These are phyloP conservation scores for Gorsachius goisagi DNA, from an alignment of 2,113 vertebrate genomes.

Conservation along the genomic window DNA sequence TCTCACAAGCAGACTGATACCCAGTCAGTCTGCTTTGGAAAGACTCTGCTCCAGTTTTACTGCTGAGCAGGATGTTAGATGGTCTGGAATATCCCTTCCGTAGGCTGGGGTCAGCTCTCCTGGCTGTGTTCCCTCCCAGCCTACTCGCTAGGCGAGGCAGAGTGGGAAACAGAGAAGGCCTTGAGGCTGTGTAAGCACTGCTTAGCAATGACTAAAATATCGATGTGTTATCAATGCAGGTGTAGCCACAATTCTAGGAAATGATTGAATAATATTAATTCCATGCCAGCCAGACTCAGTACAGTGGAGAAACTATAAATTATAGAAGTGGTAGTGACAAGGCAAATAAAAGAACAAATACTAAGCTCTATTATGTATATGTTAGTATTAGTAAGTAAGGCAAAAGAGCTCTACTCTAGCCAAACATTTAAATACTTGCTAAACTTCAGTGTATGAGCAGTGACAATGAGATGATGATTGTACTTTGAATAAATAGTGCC, in stretches of 20 bases:
- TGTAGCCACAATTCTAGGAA: not conserved
- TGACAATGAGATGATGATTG: not conserved
- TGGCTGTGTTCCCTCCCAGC: not conserved
- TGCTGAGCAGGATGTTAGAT: not conserved
- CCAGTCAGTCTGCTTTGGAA: not conserved
- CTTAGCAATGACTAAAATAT: not conserved
- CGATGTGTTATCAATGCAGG: not conserved
- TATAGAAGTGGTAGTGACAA: not conserved
- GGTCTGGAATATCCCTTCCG: not conserved
- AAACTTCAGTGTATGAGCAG: not conserved
- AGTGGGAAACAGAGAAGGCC: not conserved
- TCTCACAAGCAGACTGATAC: not conserved
- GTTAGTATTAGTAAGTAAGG: not conserved
- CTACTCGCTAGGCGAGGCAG: not conserved
- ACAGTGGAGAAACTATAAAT: not conserved
- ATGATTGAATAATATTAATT: not conserved
- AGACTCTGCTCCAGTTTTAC: not conserved
- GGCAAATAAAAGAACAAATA: not conserved
- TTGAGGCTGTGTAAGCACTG: not conserved
- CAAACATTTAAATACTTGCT: not conserved
- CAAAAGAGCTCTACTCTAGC: not conserved
- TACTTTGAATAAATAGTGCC: not conserved
- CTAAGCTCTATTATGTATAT: not conserved
- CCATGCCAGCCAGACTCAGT: not conserved
- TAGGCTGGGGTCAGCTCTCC: not conserved